phyloP scores from a whole-genome alignment of 2,888 invertebrate species.

The Onthophagus sagittarius region DNA sequence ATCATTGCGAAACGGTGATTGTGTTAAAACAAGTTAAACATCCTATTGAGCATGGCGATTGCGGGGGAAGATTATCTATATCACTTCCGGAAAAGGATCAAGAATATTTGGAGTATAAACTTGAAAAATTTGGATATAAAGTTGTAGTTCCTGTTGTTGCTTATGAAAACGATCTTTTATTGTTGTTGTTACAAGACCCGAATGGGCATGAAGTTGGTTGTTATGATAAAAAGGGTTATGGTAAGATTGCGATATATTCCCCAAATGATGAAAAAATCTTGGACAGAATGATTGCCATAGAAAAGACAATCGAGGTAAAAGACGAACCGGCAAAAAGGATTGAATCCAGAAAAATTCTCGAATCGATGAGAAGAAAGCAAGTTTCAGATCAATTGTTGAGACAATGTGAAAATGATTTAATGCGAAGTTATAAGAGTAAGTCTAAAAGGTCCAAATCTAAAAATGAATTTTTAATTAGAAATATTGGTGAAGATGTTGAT shows the following conservation, averaged over 20 bases:
- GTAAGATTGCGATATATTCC: not conserved
- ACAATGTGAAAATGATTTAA: not conserved
- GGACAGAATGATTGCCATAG: not conserved
- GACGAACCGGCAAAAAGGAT: not conserved
- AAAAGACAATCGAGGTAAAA: not conserved
- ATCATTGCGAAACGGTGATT: not conserved
- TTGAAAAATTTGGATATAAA: not conserved
- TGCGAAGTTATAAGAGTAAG: not conserved
- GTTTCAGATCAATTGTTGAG: not conserved
- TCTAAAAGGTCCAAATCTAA: not conserved
- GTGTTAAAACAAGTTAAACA: not conserved
- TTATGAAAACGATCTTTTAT: not conserved
- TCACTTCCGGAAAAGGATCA: not conserved
- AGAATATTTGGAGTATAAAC: not conserved
- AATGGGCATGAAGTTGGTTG: constrained; percentile 1
- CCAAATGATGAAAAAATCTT: not conserved
- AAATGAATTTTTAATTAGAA: not conserved
- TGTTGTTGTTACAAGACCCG: not conserved
- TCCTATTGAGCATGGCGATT: not conserved
- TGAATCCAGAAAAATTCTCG: not conserved
- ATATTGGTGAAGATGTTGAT: not conserved
- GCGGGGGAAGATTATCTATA: not conserved
- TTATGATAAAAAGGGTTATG: not conserved
- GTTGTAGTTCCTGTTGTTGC: not conserved
- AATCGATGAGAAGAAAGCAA: not conserved